phyloP scores from a whole-genome alignment of 2,113 vertebrate genomes.

The Thymallus thymallus region DNA sequence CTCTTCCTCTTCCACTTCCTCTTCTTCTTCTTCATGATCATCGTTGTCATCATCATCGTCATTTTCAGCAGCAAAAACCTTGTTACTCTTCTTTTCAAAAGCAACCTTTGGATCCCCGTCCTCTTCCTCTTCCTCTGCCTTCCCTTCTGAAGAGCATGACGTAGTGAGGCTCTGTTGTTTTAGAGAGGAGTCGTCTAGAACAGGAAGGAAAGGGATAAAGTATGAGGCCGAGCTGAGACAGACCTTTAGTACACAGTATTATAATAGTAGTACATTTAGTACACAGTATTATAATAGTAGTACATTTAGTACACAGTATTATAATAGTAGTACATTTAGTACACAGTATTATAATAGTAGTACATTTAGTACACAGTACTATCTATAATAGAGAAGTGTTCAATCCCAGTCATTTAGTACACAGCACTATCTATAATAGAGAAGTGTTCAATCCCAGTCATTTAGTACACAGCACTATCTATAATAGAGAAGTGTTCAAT shows the following conservation, averaged over 20 bases:
- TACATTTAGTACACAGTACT: neutral
- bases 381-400: too few species aligned
- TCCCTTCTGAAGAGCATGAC: conserved; percentile 53
- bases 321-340: neutral
- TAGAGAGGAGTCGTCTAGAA: conserved; percentile 47
- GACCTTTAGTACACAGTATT: neutral
- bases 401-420: neutral
- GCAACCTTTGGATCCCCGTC: conserved; percentile 56
- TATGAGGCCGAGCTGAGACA: neutral
- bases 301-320: neutral
- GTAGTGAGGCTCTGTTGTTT: conserved; percentile 54
- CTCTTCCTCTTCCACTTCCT: conserved; percentile 75
- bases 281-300: neutral
- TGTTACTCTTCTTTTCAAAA: conserved; percentile 50
- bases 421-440: neutral
- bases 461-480: neutral
- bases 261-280: neutral
- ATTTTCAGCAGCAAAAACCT: conserved; percentile 23
- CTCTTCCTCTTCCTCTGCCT: conserved; percentile 56
- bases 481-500: too few species aligned
- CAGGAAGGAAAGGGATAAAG: neutral
- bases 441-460: too few species aligned
- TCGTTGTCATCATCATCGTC: conserved; percentile 13
- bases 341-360: neutral
- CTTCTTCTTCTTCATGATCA: conserved; percentile 67